Evolutionary conservation across 2,113 vertebrate species (phyloP).

Genomic region (Murina feae): DNA sequence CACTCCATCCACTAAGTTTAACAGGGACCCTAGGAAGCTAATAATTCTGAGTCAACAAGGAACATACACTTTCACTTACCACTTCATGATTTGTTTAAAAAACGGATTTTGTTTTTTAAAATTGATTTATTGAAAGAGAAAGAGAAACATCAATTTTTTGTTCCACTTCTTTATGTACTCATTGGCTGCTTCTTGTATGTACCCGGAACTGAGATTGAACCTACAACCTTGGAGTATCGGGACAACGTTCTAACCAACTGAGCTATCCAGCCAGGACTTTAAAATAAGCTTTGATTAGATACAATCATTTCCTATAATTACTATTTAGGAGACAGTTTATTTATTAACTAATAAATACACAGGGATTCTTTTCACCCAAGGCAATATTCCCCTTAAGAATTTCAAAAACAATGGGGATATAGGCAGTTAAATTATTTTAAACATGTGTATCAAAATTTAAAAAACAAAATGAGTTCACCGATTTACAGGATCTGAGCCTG

Average conservation of each 20-base stretch:
- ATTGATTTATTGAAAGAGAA: background rate
- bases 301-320: conserved; percentile 17
- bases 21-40: background rate
- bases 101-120: background rate
- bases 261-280: background rate
- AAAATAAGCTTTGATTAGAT: background rate
- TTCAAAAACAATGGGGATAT: conserved; percentile 4
- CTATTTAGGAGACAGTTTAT: background rate
- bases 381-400: background rate
- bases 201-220: background rate
- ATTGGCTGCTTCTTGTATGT: background rate
- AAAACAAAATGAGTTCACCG: conserved; percentile 1
- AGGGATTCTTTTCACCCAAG: background rate
- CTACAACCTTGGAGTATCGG: background rate
- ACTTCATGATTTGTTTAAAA: background rate
- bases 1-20: background rate
- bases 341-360: conserved; percentile 27
- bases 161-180: background rate
- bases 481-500: background rate
- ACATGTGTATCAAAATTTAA: conserved; percentile 30
- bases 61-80: background rate
- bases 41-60: conserved; percentile 20
- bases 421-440: conserved; percentile 11
- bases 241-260: background rate
- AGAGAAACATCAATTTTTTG: background rate